These are phyloP conservation scores for Neoaliturus tenellus DNA, from an alignment of 2,888 invertebrate species.

Conservation along the genomic window DNA sequence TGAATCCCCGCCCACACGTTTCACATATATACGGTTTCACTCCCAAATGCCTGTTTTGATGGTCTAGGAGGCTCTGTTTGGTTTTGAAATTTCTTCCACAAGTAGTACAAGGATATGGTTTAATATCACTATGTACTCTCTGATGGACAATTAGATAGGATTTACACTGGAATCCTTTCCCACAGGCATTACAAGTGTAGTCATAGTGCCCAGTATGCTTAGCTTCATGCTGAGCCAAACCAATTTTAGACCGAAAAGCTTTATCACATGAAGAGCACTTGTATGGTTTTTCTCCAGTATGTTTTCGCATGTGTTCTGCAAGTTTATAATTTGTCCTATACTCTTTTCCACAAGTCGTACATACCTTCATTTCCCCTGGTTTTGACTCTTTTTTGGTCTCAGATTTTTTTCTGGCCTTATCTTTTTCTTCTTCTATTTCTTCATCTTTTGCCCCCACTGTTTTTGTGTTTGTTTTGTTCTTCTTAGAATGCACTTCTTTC, in stretches of 20 bases:
- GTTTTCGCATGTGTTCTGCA: slow-evolving; percentile 77
- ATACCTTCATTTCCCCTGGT: slow-evolving; percentile 73
- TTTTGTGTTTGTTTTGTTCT: slow-evolving; percentile 41
- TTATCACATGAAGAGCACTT: slow-evolving; percentile 77
- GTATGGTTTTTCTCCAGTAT: slow-evolving; percentile 78
- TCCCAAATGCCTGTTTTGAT: slow-evolving; percentile 78
- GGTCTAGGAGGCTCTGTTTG: slow-evolving; percentile 77
- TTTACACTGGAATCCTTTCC: slow-evolving; percentile 78
- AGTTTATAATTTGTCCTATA: slow-evolving; percentile 78
- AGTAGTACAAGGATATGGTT: slow-evolving; percentile 76
- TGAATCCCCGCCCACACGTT: slow-evolving; percentile 77
- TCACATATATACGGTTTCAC: slow-evolving; percentile 78
- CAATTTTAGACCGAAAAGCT: slow-evolving; percentile 78
- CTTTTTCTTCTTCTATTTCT: slow-evolving; percentile 64
- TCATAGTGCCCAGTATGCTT: slow-evolving; percentile 78
- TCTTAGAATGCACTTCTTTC: slow-evolving; percentile 69
- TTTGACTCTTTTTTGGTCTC: slow-evolving; percentile 67
- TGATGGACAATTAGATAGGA: slow-evolving; percentile 79
- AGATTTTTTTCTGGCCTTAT: slow-evolving; percentile 58
- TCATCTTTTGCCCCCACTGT: slow-evolving; percentile 59
- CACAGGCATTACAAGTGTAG: slow-evolving; percentile 76
- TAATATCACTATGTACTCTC: slow-evolving; percentile 77
- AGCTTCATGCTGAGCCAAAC: slow-evolving; percentile 77
- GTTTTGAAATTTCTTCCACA: slow-evolving; percentile 78
- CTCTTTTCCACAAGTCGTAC: slow-evolving; percentile 76